Evolutionary conservation across 2,113 vertebrate genomes (phyloP).

Genomic region (Argyrosomus japonicus): DNA sequence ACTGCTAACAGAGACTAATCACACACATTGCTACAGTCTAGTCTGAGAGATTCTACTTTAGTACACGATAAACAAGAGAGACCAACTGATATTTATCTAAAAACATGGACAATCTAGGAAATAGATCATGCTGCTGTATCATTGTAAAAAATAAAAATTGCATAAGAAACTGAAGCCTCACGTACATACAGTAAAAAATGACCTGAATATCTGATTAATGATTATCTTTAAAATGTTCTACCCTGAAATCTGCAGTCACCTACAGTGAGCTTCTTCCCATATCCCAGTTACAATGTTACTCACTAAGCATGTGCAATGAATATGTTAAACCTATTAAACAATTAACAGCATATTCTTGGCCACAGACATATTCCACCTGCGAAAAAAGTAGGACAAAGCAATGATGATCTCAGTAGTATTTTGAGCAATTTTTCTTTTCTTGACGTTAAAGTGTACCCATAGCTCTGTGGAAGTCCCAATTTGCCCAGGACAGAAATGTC

Average conservation of each 20-base stretch:
- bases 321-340: background rate
- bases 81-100: background rate
- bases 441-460: slow-evolving; percentile 14
- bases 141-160: background rate
- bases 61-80: background rate
- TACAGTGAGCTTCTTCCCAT: background rate
- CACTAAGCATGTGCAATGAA: background rate
- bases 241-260: background rate
- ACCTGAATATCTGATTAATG: too few relatives aligned
- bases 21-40: slow-evolving; percentile 3
- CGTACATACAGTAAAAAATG: background rate
- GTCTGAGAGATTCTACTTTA: slow-evolving; percentile 3
- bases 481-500: slow-evolving; percentile 10
- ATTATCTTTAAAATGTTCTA: background rate
- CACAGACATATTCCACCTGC: slow-evolving; percentile 11
- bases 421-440: slow-evolving; percentile 30
- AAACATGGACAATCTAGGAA: background rate
- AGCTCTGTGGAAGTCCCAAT: slow-evolving; percentile 3
- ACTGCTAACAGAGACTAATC: background rate
- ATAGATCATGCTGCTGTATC: background rate
- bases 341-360: background rate
- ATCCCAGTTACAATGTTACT: background rate
- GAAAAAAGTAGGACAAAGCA: slow-evolving; percentile 31
- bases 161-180: background rate
- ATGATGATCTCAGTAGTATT: slow-evolving; percentile 13